Evolutionary conservation across 2,888 invertebrate genomes (phyloP).

Genomic region (Callimorpha dominula): DNA sequence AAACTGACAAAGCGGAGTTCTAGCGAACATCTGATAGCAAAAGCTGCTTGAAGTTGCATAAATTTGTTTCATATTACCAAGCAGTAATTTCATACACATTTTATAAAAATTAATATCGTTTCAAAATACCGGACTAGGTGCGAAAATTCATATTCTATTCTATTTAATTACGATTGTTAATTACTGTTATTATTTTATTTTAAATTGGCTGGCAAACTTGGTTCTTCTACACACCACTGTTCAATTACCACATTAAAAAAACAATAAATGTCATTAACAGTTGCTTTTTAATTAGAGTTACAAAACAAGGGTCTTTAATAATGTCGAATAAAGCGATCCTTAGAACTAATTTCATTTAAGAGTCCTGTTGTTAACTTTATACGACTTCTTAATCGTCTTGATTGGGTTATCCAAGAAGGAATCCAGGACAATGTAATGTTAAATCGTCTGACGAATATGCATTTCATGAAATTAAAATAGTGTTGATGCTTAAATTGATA

Average conservation of each 20-base stretch:
- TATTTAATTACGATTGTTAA: no score
- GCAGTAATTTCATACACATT: neutral
- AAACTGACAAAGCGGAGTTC: slow-evolving; percentile 42
- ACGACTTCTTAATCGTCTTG: slow-evolving; percentile 18
- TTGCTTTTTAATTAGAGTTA: slow-evolving; percentile 28
- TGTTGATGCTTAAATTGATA: neutral
- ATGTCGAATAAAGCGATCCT: slow-evolving; percentile 43
- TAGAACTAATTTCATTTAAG: slow-evolving; percentile 45
- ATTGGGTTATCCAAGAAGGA: slow-evolving; percentile 13
- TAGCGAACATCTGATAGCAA: slow-evolving; percentile 12
- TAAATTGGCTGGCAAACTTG: neutral
- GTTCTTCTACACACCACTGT: neutral
- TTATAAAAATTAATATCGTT: no score
- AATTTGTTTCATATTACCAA: neutral
- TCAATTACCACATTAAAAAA: slow-evolving; percentile 8
- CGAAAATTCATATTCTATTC: no score
- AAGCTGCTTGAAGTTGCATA: neutral
- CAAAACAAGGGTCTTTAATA: slow-evolving; percentile 32
- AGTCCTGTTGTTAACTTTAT: slow-evolving; percentile 34
- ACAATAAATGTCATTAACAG: slow-evolving; percentile 15
- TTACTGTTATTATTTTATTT: no score
- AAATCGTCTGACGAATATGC: neutral
- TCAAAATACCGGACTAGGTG: no score
- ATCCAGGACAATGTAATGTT: slow-evolving; percentile 9
- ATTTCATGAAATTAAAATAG: neutral